Evolutionary conservation across 92 coral and sea anemone genomes (phyloP), one percentile per base, ranked within the genome.

Genomic region (Epizoanthus illoricatus): DNA sequence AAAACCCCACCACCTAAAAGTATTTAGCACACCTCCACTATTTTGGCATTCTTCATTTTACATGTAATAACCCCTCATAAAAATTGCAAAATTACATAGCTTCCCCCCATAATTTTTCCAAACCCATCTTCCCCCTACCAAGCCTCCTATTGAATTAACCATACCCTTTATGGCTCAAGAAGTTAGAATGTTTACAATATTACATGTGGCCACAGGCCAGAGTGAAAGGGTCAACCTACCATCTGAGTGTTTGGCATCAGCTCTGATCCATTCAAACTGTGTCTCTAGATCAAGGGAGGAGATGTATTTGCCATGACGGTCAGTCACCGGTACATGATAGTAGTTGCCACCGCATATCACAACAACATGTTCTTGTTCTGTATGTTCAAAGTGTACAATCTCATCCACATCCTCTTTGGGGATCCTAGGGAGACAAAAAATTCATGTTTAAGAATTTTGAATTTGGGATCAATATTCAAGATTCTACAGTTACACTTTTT

Each of bases 221-320:
- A 45, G 52, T 45, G 52, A 52, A 52, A 9, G 13, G 56, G 36
- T 15, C 5, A 72, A 21, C 93, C 85, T 76, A 94, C 98, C 90
- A 75, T 89, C 92, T 72, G 97, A 92, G 85, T 94, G 98, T 63
- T 94, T 86, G 2, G 94, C 97, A 79, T 92, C 98, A 36, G 94
- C 97, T 59, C 78, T 84, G 61, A 95, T 92, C 98, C 98, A 95
- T 62, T 95, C 98, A 80, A 92, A 83, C 89, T 95, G 98, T 20
- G 92, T 76, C 80, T 95, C 98, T 33, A 95, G 91, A 81, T 95
- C 98, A 71, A 95, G 85, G 74, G 86, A 85, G 36, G 98, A 90
- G 72, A 95, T 85, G 61, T 73, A 74, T 73, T 90, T 92, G 23
- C 97, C 98, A 75, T 88, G 79, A 47, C 91, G 86, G 80, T 94